A percentile compares a stretch with the other conserved stretches of the same genome.
These are phyloP conservation scores for Belonocnema kinseyi DNA, from an alignment of 1,140 invertebrate species.

Conservation along the genomic window DNA sequence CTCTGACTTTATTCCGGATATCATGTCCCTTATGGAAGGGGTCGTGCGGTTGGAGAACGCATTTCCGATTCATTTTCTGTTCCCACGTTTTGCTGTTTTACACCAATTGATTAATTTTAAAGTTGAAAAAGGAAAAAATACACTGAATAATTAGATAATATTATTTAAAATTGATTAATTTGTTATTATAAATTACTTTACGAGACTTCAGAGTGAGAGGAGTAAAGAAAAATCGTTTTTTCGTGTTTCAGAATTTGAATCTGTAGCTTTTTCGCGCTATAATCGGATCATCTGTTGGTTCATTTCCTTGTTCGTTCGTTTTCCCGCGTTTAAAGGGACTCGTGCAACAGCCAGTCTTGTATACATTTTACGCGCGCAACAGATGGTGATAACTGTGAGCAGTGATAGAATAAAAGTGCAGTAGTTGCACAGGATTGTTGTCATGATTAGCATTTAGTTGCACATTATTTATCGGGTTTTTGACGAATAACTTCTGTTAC, in stretches of 20 bases:
- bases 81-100: background rate
- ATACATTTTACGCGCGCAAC: slow-evolving; percentile 36
- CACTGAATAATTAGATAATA: background rate
- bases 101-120: background rate
- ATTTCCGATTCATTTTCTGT: background rate
- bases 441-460: background rate
- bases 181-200: background rate
- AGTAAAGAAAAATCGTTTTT: background rate
- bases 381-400: background rate
- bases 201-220: background rate
- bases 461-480: background rate
- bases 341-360: slow-evolving; percentile 29
- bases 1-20: slow-evolving; percentile 3
- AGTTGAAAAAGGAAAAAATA: background rate
- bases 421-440: too few species aligned
- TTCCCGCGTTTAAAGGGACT: slow-evolving; percentile 60
- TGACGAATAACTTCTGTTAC: background rate
- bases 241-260: background rate
- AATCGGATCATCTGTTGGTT: background rate
- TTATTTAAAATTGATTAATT: background rate
- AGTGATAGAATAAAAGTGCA: too few species aligned
- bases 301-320: slow-evolving; percentile 33
- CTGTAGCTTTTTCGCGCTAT: background rate
- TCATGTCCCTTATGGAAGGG: background rate
- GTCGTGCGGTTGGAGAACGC: too few species aligned